Percentiles rank a stretch among this genome's conserved stretches.
Conservation (phyloP, 2,113 vertebrate genomes). For the Redunca redunca region DNA sequence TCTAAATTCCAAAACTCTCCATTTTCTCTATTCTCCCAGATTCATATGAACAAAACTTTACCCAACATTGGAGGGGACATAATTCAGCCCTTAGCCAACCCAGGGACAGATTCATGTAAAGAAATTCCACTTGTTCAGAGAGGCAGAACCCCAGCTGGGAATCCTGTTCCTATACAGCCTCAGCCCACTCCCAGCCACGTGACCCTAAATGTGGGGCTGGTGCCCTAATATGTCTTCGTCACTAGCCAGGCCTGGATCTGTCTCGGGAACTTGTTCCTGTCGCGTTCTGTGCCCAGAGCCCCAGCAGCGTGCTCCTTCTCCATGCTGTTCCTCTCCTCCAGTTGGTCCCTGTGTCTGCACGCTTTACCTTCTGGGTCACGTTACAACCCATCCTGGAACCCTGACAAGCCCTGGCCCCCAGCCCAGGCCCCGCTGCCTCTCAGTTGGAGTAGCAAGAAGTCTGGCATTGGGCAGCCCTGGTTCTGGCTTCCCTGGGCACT, state of each 20-base stretch:
- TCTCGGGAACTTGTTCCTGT: not conserved
- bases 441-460: not conserved
- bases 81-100: not conserved
- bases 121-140: not conserved
- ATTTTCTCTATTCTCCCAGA: slow-evolving; percentile 16
- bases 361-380: rapidly evolving
- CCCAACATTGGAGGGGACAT: not conserved
- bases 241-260: rapidly evolving
- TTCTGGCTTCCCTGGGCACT: not conserved
- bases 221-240: rapidly evolving
- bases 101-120: not conserved
- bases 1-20: slow-evolving; percentile 36
- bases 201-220: not conserved
- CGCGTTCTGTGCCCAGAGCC: not conserved
- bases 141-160: not conserved
- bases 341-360: rapidly evolving
- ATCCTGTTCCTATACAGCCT: rapidly evolving
- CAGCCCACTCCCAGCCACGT: rapidly evolving
- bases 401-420: not conserved
- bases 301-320: not conserved
- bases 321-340: too few relatives aligned
- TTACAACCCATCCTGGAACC: rapidly evolving
- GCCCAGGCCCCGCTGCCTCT: not conserved
- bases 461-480: rapidly evolving
- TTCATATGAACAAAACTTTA: not conserved